Percentiles rank a stretch among this genome's conserved stretches.
Conservation (phyloP, 1,140 invertebrate genomes). For the Eueides isabella region DNA sequence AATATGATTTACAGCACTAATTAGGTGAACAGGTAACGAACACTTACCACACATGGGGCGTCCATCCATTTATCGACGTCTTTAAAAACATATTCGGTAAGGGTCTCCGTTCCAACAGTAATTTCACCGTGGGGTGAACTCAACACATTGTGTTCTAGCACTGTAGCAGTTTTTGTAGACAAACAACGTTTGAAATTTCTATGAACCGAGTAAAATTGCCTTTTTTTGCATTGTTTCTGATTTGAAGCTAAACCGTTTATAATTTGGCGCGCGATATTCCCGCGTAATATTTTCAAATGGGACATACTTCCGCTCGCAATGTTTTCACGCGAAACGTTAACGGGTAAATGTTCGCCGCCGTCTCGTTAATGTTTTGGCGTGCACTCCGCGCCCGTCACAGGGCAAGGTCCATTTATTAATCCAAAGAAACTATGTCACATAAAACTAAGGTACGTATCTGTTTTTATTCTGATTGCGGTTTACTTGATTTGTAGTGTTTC, state of each 20-base stretch:
- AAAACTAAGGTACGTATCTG: not conserved
- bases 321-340: constrained; percentile 58
- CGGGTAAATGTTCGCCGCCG: constrained; percentile 58
- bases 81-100: constrained; percentile 82
- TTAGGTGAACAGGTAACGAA: not conserved
- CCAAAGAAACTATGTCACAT: constrained; percentile 24
- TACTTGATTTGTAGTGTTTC: not conserved
- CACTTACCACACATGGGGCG: constrained; percentile 83
- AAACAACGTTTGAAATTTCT: constrained; percentile 48
- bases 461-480: not conserved
- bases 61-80: constrained; percentile 80
- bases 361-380: constrained; percentile 59
- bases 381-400: constrained; percentile 47
- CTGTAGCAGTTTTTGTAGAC: constrained; percentile 64
- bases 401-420: constrained; percentile 64
- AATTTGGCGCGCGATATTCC: constrained; percentile 65
- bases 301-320: constrained; percentile 64
- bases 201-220: constrained; percentile 18
- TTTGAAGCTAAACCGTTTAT: constrained; percentile 50
- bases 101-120: constrained; percentile 74
- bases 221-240: constrained; percentile 51
- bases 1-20: not conserved
- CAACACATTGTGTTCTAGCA: constrained; percentile 63
- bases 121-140: constrained; percentile 80
- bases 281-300: constrained; percentile 74